Evolutionary conservation across 1,140 invertebrate species (phyloP).

Genomic region (Microplitis demolitor): DNA sequence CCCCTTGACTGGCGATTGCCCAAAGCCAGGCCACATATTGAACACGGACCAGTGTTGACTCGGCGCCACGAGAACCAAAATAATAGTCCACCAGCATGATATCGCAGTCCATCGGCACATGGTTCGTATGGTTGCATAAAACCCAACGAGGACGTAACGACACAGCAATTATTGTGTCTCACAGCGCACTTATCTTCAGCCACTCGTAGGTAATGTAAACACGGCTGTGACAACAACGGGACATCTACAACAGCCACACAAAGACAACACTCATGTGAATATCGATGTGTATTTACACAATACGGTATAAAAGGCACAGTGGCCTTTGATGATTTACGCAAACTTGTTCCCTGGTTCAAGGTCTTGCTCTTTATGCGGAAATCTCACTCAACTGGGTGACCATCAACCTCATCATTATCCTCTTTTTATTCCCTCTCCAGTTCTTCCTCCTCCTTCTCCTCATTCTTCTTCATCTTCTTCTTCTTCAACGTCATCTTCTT

Average conservation of each 20-base stretch:
- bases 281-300: too few species aligned
- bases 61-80: constrained; percentile 5
- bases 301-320: too few species aligned
- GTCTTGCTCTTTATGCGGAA: constrained; percentile 24
- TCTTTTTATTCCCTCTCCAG: neutral
- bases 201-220: neutral
- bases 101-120: constrained; percentile 15
- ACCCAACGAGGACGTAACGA: neutral
- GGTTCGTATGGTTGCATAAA: neutral
- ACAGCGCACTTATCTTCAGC: neutral
- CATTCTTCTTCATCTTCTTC: neutral
- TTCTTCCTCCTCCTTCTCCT: too few species aligned
- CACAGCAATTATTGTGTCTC: neutral
- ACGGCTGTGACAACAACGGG: neutral
- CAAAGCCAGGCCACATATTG: constrained; percentile 13
- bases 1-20: neutral
- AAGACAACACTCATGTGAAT: too few species aligned
- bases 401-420: constrained; percentile 5
- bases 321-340: neutral
- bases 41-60: constrained; percentile 24
- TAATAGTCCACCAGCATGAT: constrained; percentile 9
- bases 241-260: too few species aligned
- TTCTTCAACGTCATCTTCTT: too few species aligned
- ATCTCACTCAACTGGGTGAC: constrained; percentile 8
- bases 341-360: constrained; percentile 18